Percentiles rank a stretch among this genome's conserved stretches.
Evolutionary conservation across 2,888 invertebrate species (phyloP).

Genomic region (Calameuta idolon): DNA sequence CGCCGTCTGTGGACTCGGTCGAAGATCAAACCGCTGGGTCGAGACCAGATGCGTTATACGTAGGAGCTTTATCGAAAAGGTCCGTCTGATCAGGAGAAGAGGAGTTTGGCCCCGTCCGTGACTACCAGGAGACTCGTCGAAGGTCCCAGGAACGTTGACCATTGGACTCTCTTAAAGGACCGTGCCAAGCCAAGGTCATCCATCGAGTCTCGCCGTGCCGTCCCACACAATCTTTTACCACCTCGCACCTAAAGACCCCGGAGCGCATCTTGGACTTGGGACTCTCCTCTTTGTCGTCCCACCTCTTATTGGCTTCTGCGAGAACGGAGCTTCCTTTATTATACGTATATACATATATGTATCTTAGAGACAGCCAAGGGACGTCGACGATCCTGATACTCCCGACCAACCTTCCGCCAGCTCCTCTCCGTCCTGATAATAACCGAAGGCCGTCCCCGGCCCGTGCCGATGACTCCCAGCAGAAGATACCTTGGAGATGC

Average conservation of each 20-base stretch:
- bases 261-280: background rate
- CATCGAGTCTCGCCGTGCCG: conserved; percentile 27
- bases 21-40: background rate
- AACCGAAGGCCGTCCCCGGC: background rate
- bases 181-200: conserved; percentile 54
- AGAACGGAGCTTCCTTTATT: background rate
- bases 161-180: conserved; percentile 57
- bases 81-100: conserved; percentile 39
- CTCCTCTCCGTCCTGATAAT: background rate
- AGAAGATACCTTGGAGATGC: background rate
- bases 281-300: background rate
- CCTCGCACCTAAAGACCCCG: background rate
- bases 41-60: background rate
- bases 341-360: too few species aligned
- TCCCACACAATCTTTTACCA: conserved; percentile 2
- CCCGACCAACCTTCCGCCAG: background rate
- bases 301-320: background rate
- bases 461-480: background rate
- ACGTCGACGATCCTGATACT: background rate
- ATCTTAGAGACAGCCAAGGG: background rate
- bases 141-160: conserved; percentile 64
- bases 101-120: conserved; percentile 57
- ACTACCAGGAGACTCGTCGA: conserved; percentile 46
- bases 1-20: background rate
- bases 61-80: conserved; percentile 56